A percentile compares a stretch with the other conserved stretches of the same genome.
Conservation (phyloP, 2,797 vertebrate genomes). For the Harpagifer antarcticus region DNA sequence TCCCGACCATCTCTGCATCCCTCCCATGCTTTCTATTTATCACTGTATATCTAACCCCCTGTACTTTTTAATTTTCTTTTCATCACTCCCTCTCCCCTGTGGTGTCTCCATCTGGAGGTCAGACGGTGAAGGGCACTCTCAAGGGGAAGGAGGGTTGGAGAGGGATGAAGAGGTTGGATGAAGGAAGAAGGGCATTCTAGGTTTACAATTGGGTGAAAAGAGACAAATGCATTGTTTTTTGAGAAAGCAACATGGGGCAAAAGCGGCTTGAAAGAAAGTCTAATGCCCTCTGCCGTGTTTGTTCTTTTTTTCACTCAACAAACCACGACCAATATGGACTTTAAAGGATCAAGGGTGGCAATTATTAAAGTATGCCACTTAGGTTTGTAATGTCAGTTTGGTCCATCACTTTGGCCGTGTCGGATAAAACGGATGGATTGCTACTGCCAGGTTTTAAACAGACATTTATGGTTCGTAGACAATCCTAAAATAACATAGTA, state of each 20-base stretch:
- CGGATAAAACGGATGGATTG: not conserved
- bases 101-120: constrained; percentile 88
- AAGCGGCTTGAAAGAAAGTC: not conserved
- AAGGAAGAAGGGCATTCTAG: constrained; percentile 8
- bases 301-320: constrained; percentile 6
- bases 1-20: constrained; percentile 50
- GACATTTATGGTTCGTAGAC: not conserved
- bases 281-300: constrained; percentile 9
- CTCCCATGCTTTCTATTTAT: constrained; percentile 66
- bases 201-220: constrained; percentile 33
- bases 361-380: not conserved
- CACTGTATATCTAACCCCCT: constrained; percentile 65
- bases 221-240: constrained; percentile 7
- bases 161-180: constrained; percentile 29
- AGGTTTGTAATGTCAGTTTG: not conserved
- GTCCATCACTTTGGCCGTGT: not conserved
- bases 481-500: not conserved
- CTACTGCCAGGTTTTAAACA: not conserved
- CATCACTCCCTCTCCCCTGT: constrained; percentile 77
- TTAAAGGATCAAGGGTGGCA: not conserved
- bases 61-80: constrained; percentile 86
- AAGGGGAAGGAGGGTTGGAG: constrained; percentile 42
- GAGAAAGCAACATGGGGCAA: constrained; percentile 10
- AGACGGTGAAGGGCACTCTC: constrained; percentile 81
- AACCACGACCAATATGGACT: not conserved